A percentile compares a stretch with the other conserved stretches of the same genome.
phyloP scores from a whole-genome alignment of 92 coral and sea anemone genomes.

The Epizoanthus fatuus region DNA sequence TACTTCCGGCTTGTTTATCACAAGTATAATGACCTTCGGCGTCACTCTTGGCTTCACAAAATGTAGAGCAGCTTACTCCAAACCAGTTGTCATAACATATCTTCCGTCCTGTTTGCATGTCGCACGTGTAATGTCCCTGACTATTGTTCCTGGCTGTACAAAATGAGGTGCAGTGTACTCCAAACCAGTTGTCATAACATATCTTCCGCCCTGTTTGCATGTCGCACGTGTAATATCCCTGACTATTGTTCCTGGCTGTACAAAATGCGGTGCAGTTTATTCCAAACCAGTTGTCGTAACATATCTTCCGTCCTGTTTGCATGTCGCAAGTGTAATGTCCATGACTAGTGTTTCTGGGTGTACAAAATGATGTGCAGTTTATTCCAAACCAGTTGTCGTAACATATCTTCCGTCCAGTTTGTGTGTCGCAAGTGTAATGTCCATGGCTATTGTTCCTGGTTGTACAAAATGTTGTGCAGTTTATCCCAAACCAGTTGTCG shows the following conservation, averaged over 20 bases:
- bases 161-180: conserved; percentile 54
- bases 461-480: conserved; percentile 67
- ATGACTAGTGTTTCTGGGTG: too few species aligned
- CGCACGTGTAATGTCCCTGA: conserved; percentile 65
- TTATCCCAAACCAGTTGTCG: conserved; percentile 73
- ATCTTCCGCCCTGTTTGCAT: conserved; percentile 44
- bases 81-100: conserved; percentile 74
- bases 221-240: conserved; percentile 41
- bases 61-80: conserved; percentile 60
- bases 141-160: conserved; percentile 41
- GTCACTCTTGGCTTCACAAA: conserved; percentile 54
- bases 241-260: background rate
- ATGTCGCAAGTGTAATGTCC: too few species aligned
- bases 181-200: conserved; percentile 66
- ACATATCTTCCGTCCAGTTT: conserved; percentile 59
- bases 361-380: too few species aligned
- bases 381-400: background rate
- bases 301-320: too few species aligned
- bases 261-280: conserved; percentile 44
- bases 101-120: conserved; percentile 51
- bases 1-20: conserved; percentile 54
- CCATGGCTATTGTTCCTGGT: conserved; percentile 57
- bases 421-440: conserved; percentile 71
- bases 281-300: conserved; percentile 46
- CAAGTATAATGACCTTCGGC: conserved; percentile 59